Evolutionary conservation across 64 coral and sea anemone genomes (phyloP).

Genomic region (Porites australiensis): DNA sequence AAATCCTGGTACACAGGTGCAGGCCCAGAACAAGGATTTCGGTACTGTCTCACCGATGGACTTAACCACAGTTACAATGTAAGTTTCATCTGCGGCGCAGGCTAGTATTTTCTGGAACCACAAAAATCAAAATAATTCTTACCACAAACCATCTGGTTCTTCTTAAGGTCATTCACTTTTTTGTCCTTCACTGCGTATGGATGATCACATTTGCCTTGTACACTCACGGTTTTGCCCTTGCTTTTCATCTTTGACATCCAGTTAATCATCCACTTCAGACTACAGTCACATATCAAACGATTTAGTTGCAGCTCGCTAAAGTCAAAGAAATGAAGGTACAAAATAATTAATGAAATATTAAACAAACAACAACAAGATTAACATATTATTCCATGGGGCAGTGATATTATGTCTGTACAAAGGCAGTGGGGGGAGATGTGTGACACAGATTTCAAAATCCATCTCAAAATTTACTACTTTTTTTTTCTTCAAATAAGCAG

Average conservation of each 20-base stretch:
- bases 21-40: too few relatives aligned
- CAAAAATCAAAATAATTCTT: background rate
- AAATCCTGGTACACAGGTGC: too few relatives aligned
- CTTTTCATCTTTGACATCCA: background rate
- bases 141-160: slow-evolving; percentile 55
- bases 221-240: background rate
- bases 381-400: too few relatives aligned
- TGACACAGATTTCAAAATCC: too few relatives aligned
- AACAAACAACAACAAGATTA: background rate
- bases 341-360: too few relatives aligned
- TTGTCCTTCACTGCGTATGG: slow-evolving; percentile 21
- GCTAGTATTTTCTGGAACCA: too few relatives aligned
- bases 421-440: too few relatives aligned
- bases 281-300: slow-evolving; percentile 66
- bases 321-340: background rate
- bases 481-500: too few relatives aligned
- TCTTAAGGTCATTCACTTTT: background rate
- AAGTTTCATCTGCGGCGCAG: background rate
- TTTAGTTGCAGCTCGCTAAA: slow-evolving; percentile 42
- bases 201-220: slow-evolving; percentile 28
- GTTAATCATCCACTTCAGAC: slow-evolving; percentile 62
- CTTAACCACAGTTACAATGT: too few relatives aligned
- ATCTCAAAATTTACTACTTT: too few relatives aligned
- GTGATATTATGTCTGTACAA: too few relatives aligned
- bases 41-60: too few relatives aligned